Percentiles rank a stretch among this genome's conserved stretches.
Conservation (phyloP, 1,140 invertebrate species). For the Euglossa dilemma region DNA sequence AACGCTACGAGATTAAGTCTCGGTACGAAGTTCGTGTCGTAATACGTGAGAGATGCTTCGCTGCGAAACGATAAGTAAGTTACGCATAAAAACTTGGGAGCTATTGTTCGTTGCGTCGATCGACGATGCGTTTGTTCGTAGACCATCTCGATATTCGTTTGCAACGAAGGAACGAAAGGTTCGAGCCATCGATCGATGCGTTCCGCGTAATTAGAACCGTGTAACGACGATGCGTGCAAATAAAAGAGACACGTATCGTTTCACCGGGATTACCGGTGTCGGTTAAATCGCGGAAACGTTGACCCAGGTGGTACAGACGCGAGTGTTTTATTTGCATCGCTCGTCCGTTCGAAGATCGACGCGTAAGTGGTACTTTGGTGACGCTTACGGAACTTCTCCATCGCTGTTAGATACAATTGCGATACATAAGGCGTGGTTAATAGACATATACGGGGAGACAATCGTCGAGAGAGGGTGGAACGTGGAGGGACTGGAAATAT, state of each 20-base stretch:
- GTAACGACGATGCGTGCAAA: slow-evolving; percentile 23
- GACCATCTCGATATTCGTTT: neutral
- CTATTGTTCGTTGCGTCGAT: slow-evolving; percentile 8
- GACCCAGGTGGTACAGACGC: neutral
- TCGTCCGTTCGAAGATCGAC: neutral
- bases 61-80: slow-evolving; percentile 15
- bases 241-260: slow-evolving; percentile 5
- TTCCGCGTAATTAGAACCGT: neutral
- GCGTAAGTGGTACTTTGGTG: neutral
- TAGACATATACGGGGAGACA: slow-evolving; percentile 9
- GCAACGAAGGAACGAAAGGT: neutral
- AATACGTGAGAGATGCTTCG: neutral
- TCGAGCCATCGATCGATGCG: slow-evolving; percentile 10
- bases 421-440: slow-evolving; percentile 37
- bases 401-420: slow-evolving; percentile 52
- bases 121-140: neutral
- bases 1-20: slow-evolving; percentile 26
- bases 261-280: neutral
- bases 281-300: slow-evolving; percentile 18
- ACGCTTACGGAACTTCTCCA: slow-evolving; percentile 19
- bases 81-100: neutral
- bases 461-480: neutral
- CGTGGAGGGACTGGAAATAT: neutral
- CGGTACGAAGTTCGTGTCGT: slow-evolving; percentile 8
- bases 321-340: slow-evolving; percentile 40